phyloP scores from a whole-genome alignment of 2,113 vertebrate species.

The Centropristis striata region DNA sequence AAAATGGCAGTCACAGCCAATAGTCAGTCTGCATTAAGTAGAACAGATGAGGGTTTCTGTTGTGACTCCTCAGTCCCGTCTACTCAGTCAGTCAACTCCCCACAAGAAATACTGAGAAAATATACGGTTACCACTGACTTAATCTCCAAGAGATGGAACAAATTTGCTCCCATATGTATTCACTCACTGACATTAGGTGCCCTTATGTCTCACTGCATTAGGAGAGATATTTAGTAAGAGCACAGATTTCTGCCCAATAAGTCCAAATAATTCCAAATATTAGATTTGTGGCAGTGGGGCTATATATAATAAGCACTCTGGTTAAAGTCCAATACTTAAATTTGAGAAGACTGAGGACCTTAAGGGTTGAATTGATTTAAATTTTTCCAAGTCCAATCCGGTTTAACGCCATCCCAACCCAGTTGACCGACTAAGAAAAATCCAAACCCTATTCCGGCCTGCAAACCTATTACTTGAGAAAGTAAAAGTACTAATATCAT shows the following conservation, averaged over 20 bases:
- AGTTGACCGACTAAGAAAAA: too few species aligned
- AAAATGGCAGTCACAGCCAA: slow-evolving; percentile 56
- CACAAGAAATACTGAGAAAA: slow-evolving; percentile 62
- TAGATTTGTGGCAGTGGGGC: slow-evolving; percentile 59
- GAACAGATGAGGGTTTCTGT: slow-evolving; percentile 67
- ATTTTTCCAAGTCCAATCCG: too few species aligned
- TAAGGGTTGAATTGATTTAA: too few species aligned
- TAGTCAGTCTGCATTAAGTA: slow-evolving; percentile 53
- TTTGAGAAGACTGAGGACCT: slow-evolving; percentile 7
- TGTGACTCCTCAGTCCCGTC: slow-evolving; percentile 56
- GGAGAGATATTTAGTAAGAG: slow-evolving; percentile 54
- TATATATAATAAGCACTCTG: slow-evolving; percentile 47
- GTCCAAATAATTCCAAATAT: slow-evolving; percentile 58
- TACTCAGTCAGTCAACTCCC: slow-evolving; percentile 49
- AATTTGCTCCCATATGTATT: slow-evolving; percentile 74
- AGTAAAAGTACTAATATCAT: too few species aligned
- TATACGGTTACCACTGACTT: slow-evolving; percentile 75
- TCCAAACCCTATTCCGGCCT: not conserved
- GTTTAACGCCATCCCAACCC: too few species aligned
- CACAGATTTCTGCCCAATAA: slow-evolving; percentile 43
- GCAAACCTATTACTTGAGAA: not conserved
- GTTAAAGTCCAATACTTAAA: slow-evolving; percentile 17
- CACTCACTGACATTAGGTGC: slow-evolving; percentile 72
- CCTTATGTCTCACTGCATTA: slow-evolving; percentile 57
- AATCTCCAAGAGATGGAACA: slow-evolving; percentile 77